phyloP scores from a whole-genome alignment of 1,140 invertebrate genomes.

The Oncopodura yosiiana region DNA sequence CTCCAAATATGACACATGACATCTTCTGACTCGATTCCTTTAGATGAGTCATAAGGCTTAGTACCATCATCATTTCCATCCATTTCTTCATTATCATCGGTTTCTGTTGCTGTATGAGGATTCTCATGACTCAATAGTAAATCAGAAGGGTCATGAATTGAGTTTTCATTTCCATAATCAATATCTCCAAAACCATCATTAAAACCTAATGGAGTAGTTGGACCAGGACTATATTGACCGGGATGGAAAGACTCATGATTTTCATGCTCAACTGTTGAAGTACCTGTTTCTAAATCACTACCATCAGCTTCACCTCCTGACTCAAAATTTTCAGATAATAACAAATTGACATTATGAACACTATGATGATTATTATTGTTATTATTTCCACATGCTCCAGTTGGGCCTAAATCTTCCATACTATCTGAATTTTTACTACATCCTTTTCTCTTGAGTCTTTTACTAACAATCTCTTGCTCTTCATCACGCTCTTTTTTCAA shows the following conservation, averaged over 20 bases:
- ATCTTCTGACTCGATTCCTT: constrained; percentile 16
- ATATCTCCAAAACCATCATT: too few species aligned
- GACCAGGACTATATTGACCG: too few species aligned
- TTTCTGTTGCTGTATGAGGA: background rate
- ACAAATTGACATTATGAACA: background rate
- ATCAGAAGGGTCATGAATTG: too few species aligned
- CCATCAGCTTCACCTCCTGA: constrained; percentile 19
- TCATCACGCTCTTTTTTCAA: constrained; percentile 15
- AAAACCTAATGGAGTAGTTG: too few species aligned
- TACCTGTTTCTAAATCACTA: constrained; percentile 16
- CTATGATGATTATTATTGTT: background rate
- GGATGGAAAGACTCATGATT: too few species aligned
- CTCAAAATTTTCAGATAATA: constrained; percentile 4
- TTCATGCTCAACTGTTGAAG: too few species aligned
- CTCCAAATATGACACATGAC: constrained; percentile 17
- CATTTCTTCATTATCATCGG: constrained; percentile 2
- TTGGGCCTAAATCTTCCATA: too few species aligned
- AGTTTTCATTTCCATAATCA: too few species aligned
- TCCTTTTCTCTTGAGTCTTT: constrained; percentile 19
- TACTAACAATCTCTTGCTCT: constrained; percentile 4
- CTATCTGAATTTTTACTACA: constrained; percentile 12
- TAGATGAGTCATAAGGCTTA: background rate
- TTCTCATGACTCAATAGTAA: too few species aligned
- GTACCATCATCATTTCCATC: constrained; percentile 5
- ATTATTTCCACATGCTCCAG: background rate